These are phyloP conservation scores for Papilio xuthus DNA, from an alignment of 1,140 invertebrate species.

Conservation along the genomic window DNA sequence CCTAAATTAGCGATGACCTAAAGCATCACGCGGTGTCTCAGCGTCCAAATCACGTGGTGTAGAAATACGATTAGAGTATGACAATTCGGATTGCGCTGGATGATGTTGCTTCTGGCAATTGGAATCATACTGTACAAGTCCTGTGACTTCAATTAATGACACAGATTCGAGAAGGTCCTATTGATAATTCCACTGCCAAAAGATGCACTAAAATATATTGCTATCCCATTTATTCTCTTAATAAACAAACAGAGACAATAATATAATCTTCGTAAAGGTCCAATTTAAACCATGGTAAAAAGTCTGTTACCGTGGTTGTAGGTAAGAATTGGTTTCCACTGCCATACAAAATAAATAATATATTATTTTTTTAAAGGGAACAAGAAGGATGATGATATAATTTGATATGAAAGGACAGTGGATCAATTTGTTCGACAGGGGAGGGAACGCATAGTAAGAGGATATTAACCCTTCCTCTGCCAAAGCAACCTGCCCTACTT, in stretches of 20 bases:
- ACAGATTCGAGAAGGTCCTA: neutral
- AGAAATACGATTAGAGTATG: neutral
- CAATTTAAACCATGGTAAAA: too few relatives aligned
- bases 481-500: too few relatives aligned
- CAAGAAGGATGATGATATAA: too few relatives aligned
- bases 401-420: too few relatives aligned
- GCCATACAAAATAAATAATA: too few relatives aligned
- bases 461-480: neutral
- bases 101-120: neutral
- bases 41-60: neutral
- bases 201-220: too few relatives aligned
- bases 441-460: too few relatives aligned
- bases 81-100: neutral
- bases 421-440: too few relatives aligned
- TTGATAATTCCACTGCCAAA: neutral
- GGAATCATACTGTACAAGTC: neutral
- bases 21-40: neutral
- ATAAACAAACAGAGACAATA: neutral
- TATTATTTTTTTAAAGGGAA: too few relatives aligned
- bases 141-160: constrained; percentile 1
- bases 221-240: neutral
- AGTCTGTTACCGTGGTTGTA: too few relatives aligned
- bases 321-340: too few relatives aligned
- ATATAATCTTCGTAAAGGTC: too few relatives aligned
- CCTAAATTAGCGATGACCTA: constrained; percentile 8